Base-by-base conservation (phyloP, 1,140 invertebrate genomes). In the Aphaenogaster rudis region DNA sequence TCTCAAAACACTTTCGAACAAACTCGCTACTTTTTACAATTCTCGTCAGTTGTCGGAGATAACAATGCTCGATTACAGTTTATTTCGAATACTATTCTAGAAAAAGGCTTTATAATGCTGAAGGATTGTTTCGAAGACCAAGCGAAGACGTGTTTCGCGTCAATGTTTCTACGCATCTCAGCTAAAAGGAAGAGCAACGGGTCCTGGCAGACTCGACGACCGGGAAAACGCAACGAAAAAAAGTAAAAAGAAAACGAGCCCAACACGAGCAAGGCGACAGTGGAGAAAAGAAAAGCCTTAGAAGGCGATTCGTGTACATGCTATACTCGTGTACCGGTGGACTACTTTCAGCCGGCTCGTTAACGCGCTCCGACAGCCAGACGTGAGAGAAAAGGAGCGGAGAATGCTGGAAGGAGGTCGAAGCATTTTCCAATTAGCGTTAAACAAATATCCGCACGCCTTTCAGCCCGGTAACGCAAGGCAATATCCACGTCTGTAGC, bases 391-490 rank as follows among this genome's bases (percentile, higher is more conserved):
- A 59, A 71, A 66, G 69, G 72, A 71, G 66, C 63, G 54, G 45
- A 52, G 61, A 69, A 74, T 59, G 79, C 79, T 85, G 59, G 59
- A 57, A 69, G 81, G 80, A 91, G 80, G 79, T 76, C 77, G 87
- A 92, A 89, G 91, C 90, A 91, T 92, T 93, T 93, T 93, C 92
- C 92, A 93, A 93, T 93, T 93, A 93, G 89, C 92, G 88, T 93
- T 91, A 91, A 93, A 93, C 92, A 93, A 93, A 92, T 92, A 92
- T 91, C 84, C 85, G 86, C 84, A 84, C 66, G 80, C 67, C 66
- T 90, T 90, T 86, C 78, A 64, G 48, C 74, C 66, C 63, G 50
- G 69, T 78, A 91, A 88, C 80, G 88, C 87, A 52, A 90, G 86
- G 91, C 91, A 92, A 93, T 93, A 92, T 92, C 90, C 81, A 66